Percentiles rank a stretch among this genome's conserved stretches.
Evolutionary conservation across 2,113 vertebrate species (phyloP).

Genomic region (Sceloporus undulatus): DNA sequence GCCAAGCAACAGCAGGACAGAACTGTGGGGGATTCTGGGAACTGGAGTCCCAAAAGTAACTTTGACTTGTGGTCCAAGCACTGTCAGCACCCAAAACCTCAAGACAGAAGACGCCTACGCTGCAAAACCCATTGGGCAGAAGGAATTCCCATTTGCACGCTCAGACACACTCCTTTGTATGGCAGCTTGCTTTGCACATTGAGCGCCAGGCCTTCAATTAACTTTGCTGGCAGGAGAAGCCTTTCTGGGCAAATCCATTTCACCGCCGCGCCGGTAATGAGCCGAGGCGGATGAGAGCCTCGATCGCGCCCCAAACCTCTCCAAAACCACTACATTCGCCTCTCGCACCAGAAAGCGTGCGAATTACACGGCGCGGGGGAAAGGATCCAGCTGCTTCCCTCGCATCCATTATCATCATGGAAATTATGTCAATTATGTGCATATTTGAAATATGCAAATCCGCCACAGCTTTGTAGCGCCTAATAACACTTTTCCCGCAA

Average conservation of each 20-base stretch:
- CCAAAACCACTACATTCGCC: conserved; percentile 2
- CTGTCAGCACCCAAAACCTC: too few relatives aligned
- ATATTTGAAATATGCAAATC: conserved; percentile 17
- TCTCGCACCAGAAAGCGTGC: conserved; percentile 12
- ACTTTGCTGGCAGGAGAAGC: neutral
- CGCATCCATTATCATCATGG: neutral
- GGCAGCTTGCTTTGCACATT: neutral
- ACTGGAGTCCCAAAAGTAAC: too few relatives aligned
- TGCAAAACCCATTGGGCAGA: neutral
- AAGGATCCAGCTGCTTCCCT: conserved; percentile 4
- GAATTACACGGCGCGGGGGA: conserved; percentile 6
- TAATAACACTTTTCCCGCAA: neutral
- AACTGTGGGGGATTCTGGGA: too few relatives aligned
- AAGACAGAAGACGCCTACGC: neutral
- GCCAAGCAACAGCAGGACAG: too few relatives aligned
- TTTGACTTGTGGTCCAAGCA: too few relatives aligned
- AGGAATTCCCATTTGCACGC: neutral
- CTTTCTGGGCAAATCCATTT: conserved; percentile 17
- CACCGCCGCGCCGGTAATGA: neutral
- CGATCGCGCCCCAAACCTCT: neutral
- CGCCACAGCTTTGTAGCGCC: neutral
- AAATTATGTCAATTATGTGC: conserved; percentile 30
- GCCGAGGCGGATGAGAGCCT: neutral
- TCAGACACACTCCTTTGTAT: neutral
- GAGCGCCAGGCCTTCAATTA: neutral